Base-by-base conservation (phyloP, 2,888 invertebrate species). In the Nemotelus nigrinus region DNA sequence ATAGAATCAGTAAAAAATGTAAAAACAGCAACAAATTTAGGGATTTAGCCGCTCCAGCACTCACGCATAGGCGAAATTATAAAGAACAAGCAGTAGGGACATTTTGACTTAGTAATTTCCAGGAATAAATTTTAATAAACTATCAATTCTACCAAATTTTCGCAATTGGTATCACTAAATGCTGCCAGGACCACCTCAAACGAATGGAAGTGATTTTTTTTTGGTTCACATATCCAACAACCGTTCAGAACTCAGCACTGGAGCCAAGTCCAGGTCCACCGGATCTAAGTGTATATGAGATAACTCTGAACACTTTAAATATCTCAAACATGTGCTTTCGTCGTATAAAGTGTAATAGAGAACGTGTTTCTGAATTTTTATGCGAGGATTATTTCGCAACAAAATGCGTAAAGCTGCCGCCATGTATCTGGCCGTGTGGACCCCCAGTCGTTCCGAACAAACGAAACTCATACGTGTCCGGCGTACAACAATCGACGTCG, bases 341-440 rank as follows among this genome's bases (percentile, higher is more conserved):
- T 78, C 80, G 76, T 80, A 80, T 80, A 80, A 80, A 80, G 77
- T 76, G 80, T 80, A 80, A 80, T 80, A 78, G 80, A 76, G 80
- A 78, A 80, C 80, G 80, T 80, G 80, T 80, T 80, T 78, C 78
- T 80, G 80, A 80, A 80, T 80, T 80, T 80, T 80, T 80, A 80
- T 80, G 78, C 64, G 77, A 78, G 77, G 80, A 80, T 80, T 80
- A 80, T 71, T 65, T 78, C 55, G 76, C 63, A 77, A 80, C 75
- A 75, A 79, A 75, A 78, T 79, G 78, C 79, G 79, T 79, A 76
- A 78, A 78, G 55, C 64, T 70, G 70, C 70, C 70, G 70, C 50
- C 48, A 60, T 74, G 5, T 47, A 74, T 57, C 2, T 43, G 43
- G 48, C 67, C 48, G 50, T 10, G 7, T 45, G 44, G 39, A 57